Conservation (phyloP, 1,140 invertebrate genomes). For the Gyrodactylus salaris region DNA sequence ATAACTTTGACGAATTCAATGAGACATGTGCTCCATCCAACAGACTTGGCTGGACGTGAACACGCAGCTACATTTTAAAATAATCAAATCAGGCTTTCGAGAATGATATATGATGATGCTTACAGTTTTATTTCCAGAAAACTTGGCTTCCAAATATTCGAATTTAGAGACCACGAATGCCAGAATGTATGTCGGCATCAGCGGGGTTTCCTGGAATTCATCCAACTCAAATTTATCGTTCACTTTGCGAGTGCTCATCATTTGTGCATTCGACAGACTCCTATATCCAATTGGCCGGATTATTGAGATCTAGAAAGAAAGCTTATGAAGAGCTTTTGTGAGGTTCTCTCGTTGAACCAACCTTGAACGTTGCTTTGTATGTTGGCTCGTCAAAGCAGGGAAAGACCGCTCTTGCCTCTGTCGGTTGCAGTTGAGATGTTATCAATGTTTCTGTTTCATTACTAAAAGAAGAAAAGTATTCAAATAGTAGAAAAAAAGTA, state of each 20-base stretch:
- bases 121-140: background rate
- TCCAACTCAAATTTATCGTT: background rate
- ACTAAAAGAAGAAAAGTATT: too few species aligned
- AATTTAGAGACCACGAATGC: constrained; percentile 33
- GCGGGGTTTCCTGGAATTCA: constrained; percentile 19
- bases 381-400: constrained; percentile 8
- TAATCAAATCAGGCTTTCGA: too few species aligned
- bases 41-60: background rate
- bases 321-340: too few species aligned
- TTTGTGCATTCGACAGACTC: background rate
- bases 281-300: background rate
- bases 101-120: too few species aligned
- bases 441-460: too few species aligned
- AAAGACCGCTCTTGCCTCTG: constrained; percentile 4
- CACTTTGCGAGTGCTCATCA: background rate
- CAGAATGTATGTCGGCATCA: constrained; percentile 50
- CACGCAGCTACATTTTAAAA: background rate
- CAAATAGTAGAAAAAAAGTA: too few species aligned
- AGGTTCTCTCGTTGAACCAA: too few species aligned
- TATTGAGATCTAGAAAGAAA: background rate
- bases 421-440: constrained; percentile 4
- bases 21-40: background rate
- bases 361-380: constrained; percentile 7
- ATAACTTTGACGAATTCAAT: background rate
- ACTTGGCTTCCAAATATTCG: background rate